Conservation (phyloP, 2,888 invertebrate genomes). For the Coronaproctus castanopsis region DNA sequence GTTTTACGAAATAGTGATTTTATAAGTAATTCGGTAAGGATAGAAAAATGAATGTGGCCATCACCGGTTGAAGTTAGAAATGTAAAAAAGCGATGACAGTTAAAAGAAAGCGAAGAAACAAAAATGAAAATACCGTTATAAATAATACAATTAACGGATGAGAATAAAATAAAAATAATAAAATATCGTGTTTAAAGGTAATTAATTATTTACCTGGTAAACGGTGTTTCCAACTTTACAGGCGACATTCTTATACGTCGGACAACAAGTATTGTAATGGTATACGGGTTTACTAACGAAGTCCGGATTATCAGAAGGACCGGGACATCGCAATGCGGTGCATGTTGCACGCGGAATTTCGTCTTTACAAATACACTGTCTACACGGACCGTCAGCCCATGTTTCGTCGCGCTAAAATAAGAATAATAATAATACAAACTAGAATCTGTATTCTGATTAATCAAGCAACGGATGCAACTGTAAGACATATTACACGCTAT, state of each 20-base stretch:
- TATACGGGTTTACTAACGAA: constrained; percentile 35
- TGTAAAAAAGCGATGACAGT: no score
- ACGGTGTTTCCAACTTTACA: constrained; percentile 31
- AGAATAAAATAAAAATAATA: no score
- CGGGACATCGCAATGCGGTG: constrained; percentile 33
- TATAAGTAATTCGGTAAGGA: no score
- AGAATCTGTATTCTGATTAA: not conserved
- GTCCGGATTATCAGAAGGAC: constrained; percentile 30
- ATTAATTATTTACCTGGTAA: constrained; percentile 19
- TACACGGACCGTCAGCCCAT: constrained; percentile 53
- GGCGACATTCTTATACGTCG: constrained; percentile 34
- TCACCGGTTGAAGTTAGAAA: no score
- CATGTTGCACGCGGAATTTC: constrained; percentile 29
- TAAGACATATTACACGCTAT: not conserved
- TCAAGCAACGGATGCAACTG: not conserved
- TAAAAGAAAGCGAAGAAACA: no score
- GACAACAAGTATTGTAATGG: constrained; percentile 42
- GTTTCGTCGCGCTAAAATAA: constrained; percentile 32
- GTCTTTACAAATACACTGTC: constrained; percentile 36
- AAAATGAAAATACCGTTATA: no score
- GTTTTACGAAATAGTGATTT: no score
- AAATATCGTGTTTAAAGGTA: no score
- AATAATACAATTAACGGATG: no score
- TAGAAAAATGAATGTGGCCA: no score
- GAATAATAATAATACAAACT: no score